Percentiles rank a stretch among this genome's conserved stretches.
phyloP scores from a whole-genome alignment of 1,140 invertebrate genomes.

The Cydia fagiglandana region DNA sequence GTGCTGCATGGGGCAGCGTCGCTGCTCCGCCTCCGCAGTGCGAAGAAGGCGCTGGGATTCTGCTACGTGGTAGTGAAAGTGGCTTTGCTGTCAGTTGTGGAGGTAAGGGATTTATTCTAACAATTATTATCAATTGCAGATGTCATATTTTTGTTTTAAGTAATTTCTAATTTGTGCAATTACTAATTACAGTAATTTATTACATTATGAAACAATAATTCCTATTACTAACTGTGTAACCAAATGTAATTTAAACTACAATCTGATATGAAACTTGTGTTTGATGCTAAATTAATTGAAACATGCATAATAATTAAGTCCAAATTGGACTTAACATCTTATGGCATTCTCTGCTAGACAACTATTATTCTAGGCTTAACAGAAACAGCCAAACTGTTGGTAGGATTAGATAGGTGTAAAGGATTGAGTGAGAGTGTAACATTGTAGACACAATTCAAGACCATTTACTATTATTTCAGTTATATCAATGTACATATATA shows the following conservation, averaged over 20 bases:
- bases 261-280: background rate
- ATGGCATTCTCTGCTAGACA: too few species aligned
- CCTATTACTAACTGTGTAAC: background rate
- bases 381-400: too few species aligned
- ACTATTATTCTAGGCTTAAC: too few species aligned
- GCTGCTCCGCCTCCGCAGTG: slow-evolving; percentile 87
- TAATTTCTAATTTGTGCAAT: background rate
- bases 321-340: too few species aligned
- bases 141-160: background rate
- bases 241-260: background rate
- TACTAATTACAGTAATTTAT: background rate
- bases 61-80: slow-evolving; percentile 98
- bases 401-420: too few species aligned
- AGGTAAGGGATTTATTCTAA: slow-evolving; percentile 53
- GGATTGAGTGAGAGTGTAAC: too few species aligned
- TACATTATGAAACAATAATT: background rate
- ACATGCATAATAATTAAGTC: too few species aligned
- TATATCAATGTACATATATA: background rate
- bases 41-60: slow-evolving; percentile 92
- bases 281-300: background rate
- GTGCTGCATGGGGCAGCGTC: slow-evolving; percentile 89
- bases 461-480: too few species aligned
- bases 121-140: background rate
- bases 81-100: slow-evolving; percentile 70
- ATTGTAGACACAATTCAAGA: too few species aligned